Percentiles rank a stretch among this genome's conserved stretches.
These are phyloP conservation scores for Meteorus cinctellus DNA, from an alignment of 2,888 invertebrate species.

Conservation along the genomic window DNA sequence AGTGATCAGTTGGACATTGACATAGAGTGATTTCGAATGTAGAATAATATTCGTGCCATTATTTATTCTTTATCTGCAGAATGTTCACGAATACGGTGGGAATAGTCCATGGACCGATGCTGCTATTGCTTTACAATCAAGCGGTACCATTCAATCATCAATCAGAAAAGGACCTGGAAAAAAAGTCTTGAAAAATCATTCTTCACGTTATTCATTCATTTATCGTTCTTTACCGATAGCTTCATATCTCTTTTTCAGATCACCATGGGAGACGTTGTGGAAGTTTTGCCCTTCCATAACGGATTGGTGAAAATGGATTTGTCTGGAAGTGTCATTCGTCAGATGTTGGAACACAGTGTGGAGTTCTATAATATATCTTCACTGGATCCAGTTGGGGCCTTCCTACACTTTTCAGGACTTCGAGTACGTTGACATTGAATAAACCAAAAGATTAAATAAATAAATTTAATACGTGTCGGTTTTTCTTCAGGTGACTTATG, in stretches of 20 bases:
- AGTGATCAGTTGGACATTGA: neutral
- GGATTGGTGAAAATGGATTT: constrained; percentile 79
- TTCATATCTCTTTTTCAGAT: constrained; percentile 72
- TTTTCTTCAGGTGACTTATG: no score
- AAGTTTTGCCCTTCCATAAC: constrained; percentile 86
- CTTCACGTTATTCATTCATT: no score
- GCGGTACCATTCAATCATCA: constrained; percentile 85
- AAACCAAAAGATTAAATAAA: neutral
- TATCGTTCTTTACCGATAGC: no score
- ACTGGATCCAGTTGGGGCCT: constrained; percentile 79
- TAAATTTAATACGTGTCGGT: no score
- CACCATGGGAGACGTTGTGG: constrained; percentile 82
- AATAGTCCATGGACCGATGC: constrained; percentile 83
- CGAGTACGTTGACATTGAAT: constrained; percentile 61
- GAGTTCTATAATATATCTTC: constrained; percentile 62
- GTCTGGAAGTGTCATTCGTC: constrained; percentile 79
- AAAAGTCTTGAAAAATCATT: neutral
- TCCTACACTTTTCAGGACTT: constrained; percentile 88
- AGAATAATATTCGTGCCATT: neutral
- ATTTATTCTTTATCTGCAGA: constrained; percentile 58
- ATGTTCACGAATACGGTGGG: constrained; percentile 73
- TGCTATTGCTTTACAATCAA: constrained; percentile 83
- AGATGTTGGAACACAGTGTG: constrained; percentile 83
- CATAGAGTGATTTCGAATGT: neutral
- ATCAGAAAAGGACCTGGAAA: constrained; percentile 70